These are phyloP conservation scores for Halisarca cf. caerulea DNA, from an alignment of 37 sponge, comb jelly and placozoan genomes.

Conservation along the genomic window DNA sequence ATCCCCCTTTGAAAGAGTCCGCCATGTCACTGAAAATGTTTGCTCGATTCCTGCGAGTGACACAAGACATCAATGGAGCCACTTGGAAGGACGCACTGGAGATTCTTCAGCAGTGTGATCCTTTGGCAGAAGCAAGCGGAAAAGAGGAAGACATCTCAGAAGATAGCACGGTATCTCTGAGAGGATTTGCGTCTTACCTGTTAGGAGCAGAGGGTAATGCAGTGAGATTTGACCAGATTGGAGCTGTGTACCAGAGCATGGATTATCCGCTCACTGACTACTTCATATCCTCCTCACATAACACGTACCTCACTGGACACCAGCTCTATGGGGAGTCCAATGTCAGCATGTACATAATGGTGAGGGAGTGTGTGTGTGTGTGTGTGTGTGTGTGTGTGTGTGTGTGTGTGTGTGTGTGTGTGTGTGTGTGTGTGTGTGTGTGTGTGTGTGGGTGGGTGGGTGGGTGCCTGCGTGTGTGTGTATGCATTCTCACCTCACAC, in stretches of 20 bases:
- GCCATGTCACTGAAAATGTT: conserved; percentile 45
- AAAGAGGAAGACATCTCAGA: neutral
- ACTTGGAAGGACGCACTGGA: conserved; percentile 9
- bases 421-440: no score
- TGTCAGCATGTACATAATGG: conserved; percentile 54
- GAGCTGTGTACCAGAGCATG: conserved; percentile 22
- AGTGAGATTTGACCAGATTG: neutral
- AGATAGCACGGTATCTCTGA: neutral
- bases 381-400: no score
- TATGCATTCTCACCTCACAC: no score
- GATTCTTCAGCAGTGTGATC: conserved; percentile 33
- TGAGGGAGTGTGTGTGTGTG: conserved; percentile 7
- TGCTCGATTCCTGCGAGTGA: conserved; percentile 24
- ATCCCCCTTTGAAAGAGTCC: neutral
- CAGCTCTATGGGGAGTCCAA: conserved; percentile 69
- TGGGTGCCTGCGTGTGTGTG: no score
- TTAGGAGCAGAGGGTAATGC: conserved; percentile 31
- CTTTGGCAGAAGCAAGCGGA: neutral
- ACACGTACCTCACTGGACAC: conserved; percentile 76
- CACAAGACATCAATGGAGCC: conserved; percentile 11
- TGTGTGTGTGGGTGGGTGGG: no score
- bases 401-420: no score
- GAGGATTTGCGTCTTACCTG: conserved; percentile 54
- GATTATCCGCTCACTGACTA: conserved; percentile 48
- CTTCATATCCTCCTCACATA: conserved; percentile 78